These are phyloP conservation scores for Blastomussa wellsi DNA, from an alignment of 92 coral and sea anemone genomes.

Conservation along the genomic window DNA sequence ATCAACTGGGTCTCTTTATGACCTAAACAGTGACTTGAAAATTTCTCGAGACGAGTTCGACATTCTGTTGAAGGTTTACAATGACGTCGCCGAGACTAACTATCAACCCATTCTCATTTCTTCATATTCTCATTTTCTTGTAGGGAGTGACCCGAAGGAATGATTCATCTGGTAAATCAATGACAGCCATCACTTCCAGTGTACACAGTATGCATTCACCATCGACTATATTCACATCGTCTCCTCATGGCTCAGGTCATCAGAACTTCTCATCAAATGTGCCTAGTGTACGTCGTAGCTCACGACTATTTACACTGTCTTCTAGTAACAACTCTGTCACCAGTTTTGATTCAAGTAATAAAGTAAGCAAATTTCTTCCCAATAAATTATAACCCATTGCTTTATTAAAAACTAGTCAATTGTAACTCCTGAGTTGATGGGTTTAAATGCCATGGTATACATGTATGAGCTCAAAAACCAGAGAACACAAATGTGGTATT, in stretches of 20 bases:
- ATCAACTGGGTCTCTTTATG: no score
- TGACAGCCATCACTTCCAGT: slow-evolving; percentile 51
- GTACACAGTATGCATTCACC: slow-evolving; percentile 46
- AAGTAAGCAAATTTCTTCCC: slow-evolving; percentile 4
- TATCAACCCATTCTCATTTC: no score
- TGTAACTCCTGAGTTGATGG: no score
- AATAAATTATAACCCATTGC: no score
- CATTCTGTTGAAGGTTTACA: no score
- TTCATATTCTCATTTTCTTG: slow-evolving; percentile 11
- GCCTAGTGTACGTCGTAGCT: slow-evolving; percentile 87
- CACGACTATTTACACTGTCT: slow-evolving; percentile 81
- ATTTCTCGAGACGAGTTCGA: no score
- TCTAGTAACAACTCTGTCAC: slow-evolving; percentile 56
- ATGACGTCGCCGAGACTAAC: no score
- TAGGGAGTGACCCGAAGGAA: slow-evolving; percentile 62
- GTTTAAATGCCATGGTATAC: no score
- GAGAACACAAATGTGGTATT: no score
- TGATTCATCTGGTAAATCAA: slow-evolving; percentile 54
- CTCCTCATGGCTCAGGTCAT: slow-evolving; percentile 72
- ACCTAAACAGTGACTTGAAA: no score
- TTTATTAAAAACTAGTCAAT: no score
- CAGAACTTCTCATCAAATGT: slow-evolving; percentile 64
- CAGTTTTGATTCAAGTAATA: slow-evolving; percentile 42
- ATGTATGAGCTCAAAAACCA: no score
- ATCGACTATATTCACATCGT: slow-evolving; percentile 54